Conservation (phyloP, 2,888 invertebrate species). For the Pandemis heparana region DNA sequence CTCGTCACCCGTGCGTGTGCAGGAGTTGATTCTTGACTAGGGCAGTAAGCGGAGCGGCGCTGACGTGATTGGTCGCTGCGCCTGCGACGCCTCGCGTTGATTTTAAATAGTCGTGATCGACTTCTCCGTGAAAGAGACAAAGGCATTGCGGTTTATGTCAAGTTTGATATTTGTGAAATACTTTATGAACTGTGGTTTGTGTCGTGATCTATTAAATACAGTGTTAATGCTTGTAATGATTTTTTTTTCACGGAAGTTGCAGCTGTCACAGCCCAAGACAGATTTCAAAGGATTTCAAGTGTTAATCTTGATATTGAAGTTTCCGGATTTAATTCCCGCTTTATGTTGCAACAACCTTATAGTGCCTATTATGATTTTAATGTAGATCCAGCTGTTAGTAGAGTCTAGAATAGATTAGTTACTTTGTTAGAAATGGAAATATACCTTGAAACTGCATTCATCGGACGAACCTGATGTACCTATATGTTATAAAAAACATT, state of each 20-base stretch:
- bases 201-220: constrained; percentile 45
- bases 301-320: constrained; percentile 54
- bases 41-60: constrained; percentile 80
- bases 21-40: constrained; percentile 74
- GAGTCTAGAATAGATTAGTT: neutral
- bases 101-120: constrained; percentile 75
- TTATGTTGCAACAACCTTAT: constrained; percentile 50
- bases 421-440: neutral
- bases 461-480: neutral
- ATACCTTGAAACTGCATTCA: neutral
- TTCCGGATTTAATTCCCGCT: constrained; percentile 46
- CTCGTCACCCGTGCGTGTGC: constrained; percentile 72
- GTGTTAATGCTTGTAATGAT: constrained; percentile 51
- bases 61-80: constrained; percentile 75
- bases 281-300: constrained; percentile 61
- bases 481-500: constrained; percentile 8
- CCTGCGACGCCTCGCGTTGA: constrained; percentile 62
- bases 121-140: constrained; percentile 62
- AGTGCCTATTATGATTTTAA: constrained; percentile 2
- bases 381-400: neutral
- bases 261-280: constrained; percentile 63
- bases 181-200: constrained; percentile 42
- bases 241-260: constrained; percentile 61
- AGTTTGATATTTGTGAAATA: constrained; percentile 55
- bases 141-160: constrained; percentile 63